phyloP scores from a whole-genome alignment of 2,113 vertebrate genomes.

The Aleadryas rufinucha region DNA sequence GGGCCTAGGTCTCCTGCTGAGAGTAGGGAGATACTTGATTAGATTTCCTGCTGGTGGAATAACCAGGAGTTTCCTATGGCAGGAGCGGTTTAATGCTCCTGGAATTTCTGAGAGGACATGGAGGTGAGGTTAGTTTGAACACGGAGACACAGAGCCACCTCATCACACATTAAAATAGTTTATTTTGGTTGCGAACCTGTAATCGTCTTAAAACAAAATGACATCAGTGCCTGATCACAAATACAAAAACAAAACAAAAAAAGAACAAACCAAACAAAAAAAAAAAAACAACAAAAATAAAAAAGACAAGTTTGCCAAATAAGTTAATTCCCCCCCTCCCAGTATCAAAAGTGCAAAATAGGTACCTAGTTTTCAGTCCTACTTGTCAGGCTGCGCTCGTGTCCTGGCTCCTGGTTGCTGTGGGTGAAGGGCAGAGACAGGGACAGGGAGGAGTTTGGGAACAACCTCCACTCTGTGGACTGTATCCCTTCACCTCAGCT shows the following conservation, averaged over 20 bases:
- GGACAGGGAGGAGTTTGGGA: background rate
- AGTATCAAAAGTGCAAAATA: conserved; percentile 82
- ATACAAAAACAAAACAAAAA: conserved; percentile 51
- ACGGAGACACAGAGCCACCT: background rate
- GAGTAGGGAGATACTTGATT: background rate
- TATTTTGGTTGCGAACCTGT: conserved; percentile 76
- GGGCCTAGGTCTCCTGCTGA: background rate
- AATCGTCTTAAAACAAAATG: conserved; percentile 64
- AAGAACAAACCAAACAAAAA: background rate
- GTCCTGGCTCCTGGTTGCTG: background rate
- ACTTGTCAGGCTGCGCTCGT: background rate
- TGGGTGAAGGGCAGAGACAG: background rate
- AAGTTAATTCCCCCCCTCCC: conserved; percentile 67
- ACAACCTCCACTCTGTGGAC: background rate
- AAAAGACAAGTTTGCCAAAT: conserved; percentile 71
- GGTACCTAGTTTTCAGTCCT: conserved; percentile 55
- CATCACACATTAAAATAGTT: conserved; percentile 80
- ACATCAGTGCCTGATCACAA: conserved; percentile 71
- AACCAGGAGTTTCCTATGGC: background rate
- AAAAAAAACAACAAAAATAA: background rate
- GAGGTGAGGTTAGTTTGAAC: background rate
- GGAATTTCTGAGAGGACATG: fast-evolving
- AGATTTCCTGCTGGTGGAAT: background rate
- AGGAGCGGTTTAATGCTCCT: fast-evolving
- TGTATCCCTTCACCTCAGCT: background rate